These are phyloP conservation scores for Drosophila nannoptera DNA, from an alignment of 1,140 invertebrate species.

Conservation along the genomic window DNA sequence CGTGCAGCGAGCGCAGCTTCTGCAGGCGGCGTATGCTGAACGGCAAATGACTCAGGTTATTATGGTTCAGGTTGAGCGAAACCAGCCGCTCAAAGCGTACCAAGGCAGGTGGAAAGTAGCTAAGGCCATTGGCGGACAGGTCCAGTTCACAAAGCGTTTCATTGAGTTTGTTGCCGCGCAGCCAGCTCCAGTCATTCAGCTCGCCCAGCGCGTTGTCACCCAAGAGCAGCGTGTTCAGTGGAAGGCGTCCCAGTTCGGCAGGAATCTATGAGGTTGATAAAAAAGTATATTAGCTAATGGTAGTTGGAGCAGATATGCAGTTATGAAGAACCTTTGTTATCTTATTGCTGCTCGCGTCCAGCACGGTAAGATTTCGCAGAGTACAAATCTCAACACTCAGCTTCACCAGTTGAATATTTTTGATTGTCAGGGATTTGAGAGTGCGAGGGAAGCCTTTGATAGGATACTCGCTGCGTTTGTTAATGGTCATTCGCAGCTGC, in stretches of 20 bases:
- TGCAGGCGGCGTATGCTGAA: constrained; percentile 82
- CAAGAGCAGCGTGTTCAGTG: constrained; percentile 85
- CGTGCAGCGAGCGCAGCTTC: constrained; percentile 79
- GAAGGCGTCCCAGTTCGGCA: constrained; percentile 83
- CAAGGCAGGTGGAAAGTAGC: constrained; percentile 60
- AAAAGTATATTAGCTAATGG: neutral
- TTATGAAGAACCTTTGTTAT: constrained; percentile 80
- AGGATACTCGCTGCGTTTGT: constrained; percentile 84
- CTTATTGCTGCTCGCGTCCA: constrained; percentile 89
- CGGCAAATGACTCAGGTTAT: constrained; percentile 82
- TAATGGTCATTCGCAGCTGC: constrained; percentile 82
- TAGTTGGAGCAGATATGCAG: neutral
- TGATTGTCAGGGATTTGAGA: constrained; percentile 78
- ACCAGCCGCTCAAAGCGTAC: constrained; percentile 80
- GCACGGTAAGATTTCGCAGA: constrained; percentile 82
- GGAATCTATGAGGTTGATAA: constrained; percentile 81
- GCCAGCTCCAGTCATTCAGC: constrained; percentile 83
- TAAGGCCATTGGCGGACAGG: constrained; percentile 66
- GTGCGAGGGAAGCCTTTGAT: constrained; percentile 84
- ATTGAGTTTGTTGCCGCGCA: constrained; percentile 80
- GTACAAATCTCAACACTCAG: constrained; percentile 85
- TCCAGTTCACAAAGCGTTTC: constrained; percentile 60
- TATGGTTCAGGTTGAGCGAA: constrained; percentile 83
- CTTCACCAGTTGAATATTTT: constrained; percentile 82
- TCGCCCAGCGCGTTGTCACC: constrained; percentile 85